Base-by-base conservation (phyloP, 2,888 invertebrate genomes). In the Himalopsyche japonica region DNA sequence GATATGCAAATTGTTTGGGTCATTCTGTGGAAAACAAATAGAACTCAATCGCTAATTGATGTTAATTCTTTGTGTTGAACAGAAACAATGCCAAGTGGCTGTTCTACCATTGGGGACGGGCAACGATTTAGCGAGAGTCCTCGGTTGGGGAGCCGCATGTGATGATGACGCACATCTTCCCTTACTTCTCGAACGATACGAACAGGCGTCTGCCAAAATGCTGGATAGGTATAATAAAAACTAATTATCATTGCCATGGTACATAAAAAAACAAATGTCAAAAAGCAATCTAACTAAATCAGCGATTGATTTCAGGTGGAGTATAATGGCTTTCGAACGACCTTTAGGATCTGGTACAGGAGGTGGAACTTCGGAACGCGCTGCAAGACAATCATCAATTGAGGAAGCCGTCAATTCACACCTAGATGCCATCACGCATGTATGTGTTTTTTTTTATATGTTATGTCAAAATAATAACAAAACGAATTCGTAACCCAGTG, bases 181-280 rank as follows among this genome's bases (percentile, higher is more conserved):
- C 12, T 96, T 96, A 88, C 94, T 98, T 79, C 92, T 99, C 64
- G 98, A 99, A 89, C 96, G 97, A 87, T 98, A 98, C 90, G 99
- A 99, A 91, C 96, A 97, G 88, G 98, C 99, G n/a, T 97, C 98
- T 89, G 98, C 98, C 81, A 98, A 98, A 92, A 98, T 99, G 97
- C 93, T 99, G 80, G 99, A 99, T 90, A 95, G 98, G 95, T 95
- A 88, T 88, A 88, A 49, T 43, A 8, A 8, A 37, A 8, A 37
- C 37, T 1, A 37, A 6, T 37, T 8, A 37, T 32, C 32, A 6
- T 32, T n/a, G n/a, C n/a, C n/a, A n/a, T n/a, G n/a, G n/a, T n/a
- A n/a, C n/a, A n/a, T n/a, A n/a, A n/a, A n/a, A n/a, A n/a, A n/a
- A n/a, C 32, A 32, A 32, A 32, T 32, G 32, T 32, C 32, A 32